phyloP scores from a whole-genome alignment of 2,113 vertebrate species.

The Piaya cayana region DNA sequence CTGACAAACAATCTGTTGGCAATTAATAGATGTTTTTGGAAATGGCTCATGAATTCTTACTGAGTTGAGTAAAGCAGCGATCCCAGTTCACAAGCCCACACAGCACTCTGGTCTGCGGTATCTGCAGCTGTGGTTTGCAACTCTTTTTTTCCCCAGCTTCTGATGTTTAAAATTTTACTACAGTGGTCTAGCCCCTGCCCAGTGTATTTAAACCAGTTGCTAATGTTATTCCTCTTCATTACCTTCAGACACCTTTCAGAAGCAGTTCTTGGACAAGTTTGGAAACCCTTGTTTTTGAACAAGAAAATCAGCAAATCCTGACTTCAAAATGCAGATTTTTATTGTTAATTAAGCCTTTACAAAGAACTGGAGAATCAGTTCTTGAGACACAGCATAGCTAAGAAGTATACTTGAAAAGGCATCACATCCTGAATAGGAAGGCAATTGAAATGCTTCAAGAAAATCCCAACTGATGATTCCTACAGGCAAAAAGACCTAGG shows the following conservation, averaged over 20 bases:
- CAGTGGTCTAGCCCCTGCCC: neutral
- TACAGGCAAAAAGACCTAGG: neutral
- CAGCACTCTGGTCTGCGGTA: neutral
- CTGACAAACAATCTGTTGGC: conserved; percentile 2
- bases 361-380: neutral
- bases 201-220: neutral
- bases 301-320: neutral
- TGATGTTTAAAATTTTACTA: neutral
- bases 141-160: neutral
- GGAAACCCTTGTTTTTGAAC: neutral
- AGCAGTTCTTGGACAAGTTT: neutral
- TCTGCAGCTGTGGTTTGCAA: neutral
- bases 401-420: neutral
- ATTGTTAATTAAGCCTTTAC: neutral
- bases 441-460: neutral
- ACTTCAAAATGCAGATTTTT: neutral
- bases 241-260: neutral
- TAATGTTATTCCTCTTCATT: neutral
- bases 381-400: neutral
- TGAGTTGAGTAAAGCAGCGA: neutral
- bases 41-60: neutral
- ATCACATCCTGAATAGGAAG: neutral
- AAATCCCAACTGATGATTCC: neutral
- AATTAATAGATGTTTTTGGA: conserved; percentile 7
- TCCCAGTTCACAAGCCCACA: neutral